Evolutionary conservation across 2,888 invertebrate species (phyloP).

Genomic region (Myopa tessellatipennis): DNA sequence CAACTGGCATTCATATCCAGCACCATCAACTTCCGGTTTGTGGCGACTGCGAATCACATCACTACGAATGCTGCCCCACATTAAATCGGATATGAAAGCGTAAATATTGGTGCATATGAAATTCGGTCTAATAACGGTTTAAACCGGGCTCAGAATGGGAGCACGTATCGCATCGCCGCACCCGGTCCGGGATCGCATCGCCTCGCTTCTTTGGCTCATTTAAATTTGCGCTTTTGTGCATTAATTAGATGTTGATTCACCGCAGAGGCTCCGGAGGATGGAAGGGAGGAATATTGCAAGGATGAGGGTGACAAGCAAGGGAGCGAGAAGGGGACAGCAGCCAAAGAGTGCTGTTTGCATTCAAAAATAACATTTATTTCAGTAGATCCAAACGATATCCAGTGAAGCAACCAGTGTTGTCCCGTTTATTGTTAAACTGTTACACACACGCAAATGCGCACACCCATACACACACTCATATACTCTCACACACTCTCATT

Average conservation of each 20-base stretch:
- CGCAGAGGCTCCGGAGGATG: neutral
- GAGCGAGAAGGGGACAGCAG: neutral
- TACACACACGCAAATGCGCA: slow-evolving; percentile 24
- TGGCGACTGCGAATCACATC: neutral
- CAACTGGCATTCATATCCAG: neutral
- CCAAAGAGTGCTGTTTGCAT: neutral
- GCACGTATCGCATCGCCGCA: neutral
- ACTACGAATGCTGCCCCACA: neutral
- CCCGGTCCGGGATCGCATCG: neutral
- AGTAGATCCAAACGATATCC: neutral
- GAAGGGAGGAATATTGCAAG: neutral
- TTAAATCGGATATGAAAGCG: slow-evolving; percentile 10
- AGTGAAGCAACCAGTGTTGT: neutral
- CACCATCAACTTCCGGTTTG: neutral
- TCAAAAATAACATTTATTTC: slow-evolving; percentile 4
- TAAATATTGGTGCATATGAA: slow-evolving; percentile 20
- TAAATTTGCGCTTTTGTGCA: slow-evolving; percentile 30
- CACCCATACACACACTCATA: slow-evolving; percentile 36
- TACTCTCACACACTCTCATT: slow-evolving; percentile 12
- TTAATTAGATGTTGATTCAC: slow-evolving; percentile 24
- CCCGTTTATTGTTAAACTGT: neutral
- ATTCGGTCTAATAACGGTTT: slow-evolving; percentile 29
- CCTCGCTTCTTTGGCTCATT: slow-evolving; percentile 2
- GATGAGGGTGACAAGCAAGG: neutral
- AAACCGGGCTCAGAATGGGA: neutral